phyloP scores from a whole-genome alignment of 2,797 vertebrate species.

The Coccyzus lansbergi region DNA sequence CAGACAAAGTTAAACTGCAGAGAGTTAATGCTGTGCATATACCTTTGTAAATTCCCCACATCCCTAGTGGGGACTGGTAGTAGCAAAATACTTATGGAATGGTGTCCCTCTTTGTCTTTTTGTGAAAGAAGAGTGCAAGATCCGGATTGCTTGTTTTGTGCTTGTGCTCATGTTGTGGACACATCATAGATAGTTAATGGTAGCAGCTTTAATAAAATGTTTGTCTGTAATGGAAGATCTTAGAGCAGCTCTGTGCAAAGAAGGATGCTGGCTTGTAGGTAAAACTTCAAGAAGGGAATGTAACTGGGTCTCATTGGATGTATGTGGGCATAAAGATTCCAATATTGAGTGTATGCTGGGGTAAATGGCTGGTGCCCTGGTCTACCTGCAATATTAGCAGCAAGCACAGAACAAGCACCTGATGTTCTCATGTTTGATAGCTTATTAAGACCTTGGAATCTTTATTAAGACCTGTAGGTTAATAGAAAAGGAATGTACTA shows the following conservation, averaged over 20 bases:
- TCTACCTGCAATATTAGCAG: too few species aligned
- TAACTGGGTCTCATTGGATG: rapidly evolving
- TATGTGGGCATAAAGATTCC: too few species aligned
- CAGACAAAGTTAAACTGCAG: neutral
- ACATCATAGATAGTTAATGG: neutral
- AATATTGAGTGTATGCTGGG: too few species aligned
- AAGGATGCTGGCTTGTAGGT: neutral
- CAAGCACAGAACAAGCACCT: too few species aligned
- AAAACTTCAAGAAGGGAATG: neutral
- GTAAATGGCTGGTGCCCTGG: too few species aligned
- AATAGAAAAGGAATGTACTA: too few species aligned
- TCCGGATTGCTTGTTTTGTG: neutral
- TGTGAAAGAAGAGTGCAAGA: neutral
- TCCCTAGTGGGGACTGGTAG: neutral
- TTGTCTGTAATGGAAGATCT: neutral
- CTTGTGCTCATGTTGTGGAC: neutral
- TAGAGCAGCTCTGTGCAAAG: neutral
- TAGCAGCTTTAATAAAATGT: neutral
- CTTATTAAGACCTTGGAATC: too few species aligned
- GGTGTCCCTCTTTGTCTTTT: neutral
- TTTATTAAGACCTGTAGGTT: too few species aligned
- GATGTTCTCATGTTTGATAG: too few species aligned
- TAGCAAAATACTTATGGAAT: neutral
- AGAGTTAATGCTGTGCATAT: neutral
- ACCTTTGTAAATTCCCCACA: neutral